These are phyloP conservation scores for Ageneiosus marmoratus DNA, from an alignment of 2,113 vertebrate species.

Conservation along the genomic window DNA sequence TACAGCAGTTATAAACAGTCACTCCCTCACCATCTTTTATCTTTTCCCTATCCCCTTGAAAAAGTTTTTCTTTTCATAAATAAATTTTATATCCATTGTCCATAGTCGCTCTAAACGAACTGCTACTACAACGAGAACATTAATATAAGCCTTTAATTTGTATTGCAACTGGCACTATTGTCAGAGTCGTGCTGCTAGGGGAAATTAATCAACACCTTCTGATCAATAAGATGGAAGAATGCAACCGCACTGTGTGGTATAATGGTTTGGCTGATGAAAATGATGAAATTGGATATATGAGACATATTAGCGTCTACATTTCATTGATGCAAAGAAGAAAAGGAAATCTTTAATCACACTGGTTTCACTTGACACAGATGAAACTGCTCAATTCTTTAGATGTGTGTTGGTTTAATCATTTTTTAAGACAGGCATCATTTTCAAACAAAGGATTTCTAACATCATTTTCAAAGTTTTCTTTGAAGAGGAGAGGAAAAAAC, in stretches of 20 bases:
- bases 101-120: neutral
- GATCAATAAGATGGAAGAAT: neutral
- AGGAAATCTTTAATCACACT: neutral
- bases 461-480: slow-evolving; percentile 8
- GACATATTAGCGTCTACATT: neutral
- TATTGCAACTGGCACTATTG: neutral
- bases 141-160: neutral
- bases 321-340: neutral
- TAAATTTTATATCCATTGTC: neutral
- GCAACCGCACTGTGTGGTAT: neutral
- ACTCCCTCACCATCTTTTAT: neutral
- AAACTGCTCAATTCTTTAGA: neutral
- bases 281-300: neutral
- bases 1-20: neutral
- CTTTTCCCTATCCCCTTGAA: neutral
- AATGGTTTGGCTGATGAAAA: neutral
- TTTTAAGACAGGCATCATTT: neutral
- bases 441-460: slow-evolving; percentile 7
- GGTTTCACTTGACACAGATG: neutral
- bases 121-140: neutral
- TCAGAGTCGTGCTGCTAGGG: neutral
- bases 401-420: neutral
- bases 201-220: neutral
- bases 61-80: neutral
- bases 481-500: neutral